phyloP scores from a whole-genome alignment of 1,140 invertebrate species.

The Cherax destructor region DNA sequence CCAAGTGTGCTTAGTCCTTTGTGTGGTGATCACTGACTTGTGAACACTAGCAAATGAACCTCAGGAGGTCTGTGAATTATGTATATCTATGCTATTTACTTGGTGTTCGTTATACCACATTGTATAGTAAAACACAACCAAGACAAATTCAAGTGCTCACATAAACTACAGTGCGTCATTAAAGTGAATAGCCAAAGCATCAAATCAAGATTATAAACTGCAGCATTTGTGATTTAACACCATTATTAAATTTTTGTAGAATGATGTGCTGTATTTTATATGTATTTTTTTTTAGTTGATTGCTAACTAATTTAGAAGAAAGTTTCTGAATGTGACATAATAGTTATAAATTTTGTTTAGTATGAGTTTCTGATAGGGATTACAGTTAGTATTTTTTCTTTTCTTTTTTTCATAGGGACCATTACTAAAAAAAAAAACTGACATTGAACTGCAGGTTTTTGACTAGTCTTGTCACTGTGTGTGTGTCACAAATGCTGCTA shows the following conservation, averaged over 20 bases:
- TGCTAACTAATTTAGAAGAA: not conserved
- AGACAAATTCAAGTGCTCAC: constrained; percentile 46
- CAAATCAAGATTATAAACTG: constrained; percentile 19
- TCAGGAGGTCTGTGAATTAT: constrained; percentile 65
- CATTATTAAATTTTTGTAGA: not conserved
- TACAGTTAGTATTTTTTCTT: not conserved
- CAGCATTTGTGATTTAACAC: constrained; percentile 29
- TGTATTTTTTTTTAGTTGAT: not conserved
- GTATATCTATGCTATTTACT: constrained; percentile 59
- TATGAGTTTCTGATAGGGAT: not conserved
- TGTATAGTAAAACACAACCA: constrained; percentile 47
- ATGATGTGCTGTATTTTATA: not conserved
- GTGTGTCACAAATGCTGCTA: constrained; percentile 53
- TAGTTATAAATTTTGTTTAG: not conserved
- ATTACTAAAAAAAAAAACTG: constrained; percentile 10
- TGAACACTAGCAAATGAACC: constrained; percentile 48
- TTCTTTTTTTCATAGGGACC: not conserved
- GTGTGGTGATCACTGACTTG: constrained; percentile 6
- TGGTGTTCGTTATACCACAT: constrained; percentile 62
- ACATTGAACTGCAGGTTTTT: not conserved
- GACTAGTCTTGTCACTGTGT: constrained; percentile 18
- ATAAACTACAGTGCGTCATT: constrained; percentile 56
- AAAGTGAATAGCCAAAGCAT: constrained; percentile 33
- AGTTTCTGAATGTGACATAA: not conserved
- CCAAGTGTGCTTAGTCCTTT: constrained; percentile 53